phyloP scores from a whole-genome alignment of 1,140 invertebrate species.

The Zophobas atratus region DNA sequence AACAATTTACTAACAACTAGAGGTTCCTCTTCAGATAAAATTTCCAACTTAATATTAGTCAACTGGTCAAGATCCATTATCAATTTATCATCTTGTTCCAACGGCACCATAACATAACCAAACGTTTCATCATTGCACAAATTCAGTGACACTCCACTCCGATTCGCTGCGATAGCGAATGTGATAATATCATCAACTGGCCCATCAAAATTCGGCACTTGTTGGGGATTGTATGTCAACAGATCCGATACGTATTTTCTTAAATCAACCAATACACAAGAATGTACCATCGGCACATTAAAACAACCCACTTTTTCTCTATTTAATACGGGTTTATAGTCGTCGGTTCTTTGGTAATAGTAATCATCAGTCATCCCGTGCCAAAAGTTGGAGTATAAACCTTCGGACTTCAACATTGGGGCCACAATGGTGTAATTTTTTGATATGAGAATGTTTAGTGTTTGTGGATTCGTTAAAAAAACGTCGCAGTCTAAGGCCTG shows the following conservation, averaged over 20 bases:
- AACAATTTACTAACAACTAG: conserved; percentile 62
- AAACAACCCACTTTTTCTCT: conserved; percentile 83
- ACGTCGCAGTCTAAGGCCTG: conserved; percentile 94
- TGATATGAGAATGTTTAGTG: conserved; percentile 79
- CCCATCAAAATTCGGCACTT: conserved; percentile 78
- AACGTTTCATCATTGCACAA: conserved; percentile 88
- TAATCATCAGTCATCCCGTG: conserved; percentile 90
- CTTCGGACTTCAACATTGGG: conserved; percentile 89
- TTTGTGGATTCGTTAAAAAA: conserved; percentile 82
- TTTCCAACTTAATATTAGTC: conserved; percentile 84
- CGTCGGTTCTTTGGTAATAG: conserved; percentile 91
- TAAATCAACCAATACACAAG: conserved; percentile 89
- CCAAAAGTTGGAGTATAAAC: conserved; percentile 97
- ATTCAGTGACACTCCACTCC: conserved; percentile 80
- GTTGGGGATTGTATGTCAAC: conserved; percentile 84
- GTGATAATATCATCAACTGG: conserved; percentile 95
- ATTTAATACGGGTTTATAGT: conserved; percentile 88
- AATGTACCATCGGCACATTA: conserved; percentile 93
- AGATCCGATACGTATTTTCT: conserved; percentile 73
- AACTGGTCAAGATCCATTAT: conserved; percentile 80
- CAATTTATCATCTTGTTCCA: conserved; percentile 80
- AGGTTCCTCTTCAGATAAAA: conserved; percentile 72
- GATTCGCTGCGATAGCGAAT: conserved; percentile 90
- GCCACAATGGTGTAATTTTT: conserved; percentile 80
- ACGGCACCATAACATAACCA: conserved; percentile 87